These are phyloP conservation scores for Parnassius glacialis DNA, from an alignment of 2,888 invertebrate genomes.

Conservation along the genomic window DNA sequence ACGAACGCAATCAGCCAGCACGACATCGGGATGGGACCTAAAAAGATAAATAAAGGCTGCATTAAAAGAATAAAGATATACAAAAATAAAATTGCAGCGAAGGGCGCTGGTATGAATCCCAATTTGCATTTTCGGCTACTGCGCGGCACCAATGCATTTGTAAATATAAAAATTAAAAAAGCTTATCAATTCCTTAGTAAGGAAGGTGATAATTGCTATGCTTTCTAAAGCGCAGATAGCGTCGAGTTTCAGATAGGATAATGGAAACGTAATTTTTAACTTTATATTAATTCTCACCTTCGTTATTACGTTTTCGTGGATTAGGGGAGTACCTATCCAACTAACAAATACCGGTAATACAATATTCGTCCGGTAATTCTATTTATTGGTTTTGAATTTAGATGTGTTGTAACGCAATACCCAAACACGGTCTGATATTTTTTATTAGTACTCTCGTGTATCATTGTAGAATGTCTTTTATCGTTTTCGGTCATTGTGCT, in stretches of 20 bases:
- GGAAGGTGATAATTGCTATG: constrained; percentile 20
- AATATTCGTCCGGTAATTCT: no score
- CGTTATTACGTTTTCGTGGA: neutral
- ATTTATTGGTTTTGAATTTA: no score
- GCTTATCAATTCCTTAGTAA: constrained; percentile 26
- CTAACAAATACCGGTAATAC: no score
- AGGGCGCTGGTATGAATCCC: constrained; percentile 36
- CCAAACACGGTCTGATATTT: no score
- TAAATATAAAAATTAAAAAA: constrained; percentile 19
- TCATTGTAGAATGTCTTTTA: no score
- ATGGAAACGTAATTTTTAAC: constrained; percentile 11
- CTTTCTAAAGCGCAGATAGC: constrained; percentile 23
- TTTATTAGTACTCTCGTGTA: no score
- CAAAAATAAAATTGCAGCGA: constrained; percentile 43
- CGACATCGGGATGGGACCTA: constrained; percentile 41
- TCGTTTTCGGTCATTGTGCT: no score
- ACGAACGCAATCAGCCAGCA: constrained; percentile 69
- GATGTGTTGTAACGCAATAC: no score
- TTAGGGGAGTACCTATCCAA: no score
- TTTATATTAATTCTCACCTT: constrained; percentile 12
- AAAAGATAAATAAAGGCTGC: constrained; percentile 38
- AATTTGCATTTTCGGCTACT: constrained; percentile 63
- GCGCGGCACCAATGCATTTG: constrained; percentile 32
- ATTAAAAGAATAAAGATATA: constrained; percentile 30
- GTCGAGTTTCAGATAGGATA: constrained; percentile 21